Evolutionary conservation across 2,113 vertebrate genomes (phyloP), one percentile per base, ranked within the genome.

Genomic region (Anolis sagrei): DNA sequence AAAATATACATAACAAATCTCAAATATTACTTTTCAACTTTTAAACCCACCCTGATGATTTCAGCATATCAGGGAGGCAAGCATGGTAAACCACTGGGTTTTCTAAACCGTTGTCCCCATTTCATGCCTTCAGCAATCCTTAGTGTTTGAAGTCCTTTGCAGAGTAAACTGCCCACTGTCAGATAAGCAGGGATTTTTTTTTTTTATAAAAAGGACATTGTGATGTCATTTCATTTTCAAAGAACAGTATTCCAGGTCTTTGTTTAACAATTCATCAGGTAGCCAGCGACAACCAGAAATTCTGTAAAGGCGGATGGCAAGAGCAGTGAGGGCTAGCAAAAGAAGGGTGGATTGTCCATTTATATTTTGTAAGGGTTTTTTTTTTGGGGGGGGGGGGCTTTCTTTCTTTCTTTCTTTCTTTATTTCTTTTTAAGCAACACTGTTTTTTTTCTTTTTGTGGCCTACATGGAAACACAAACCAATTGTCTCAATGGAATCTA

Each of bases 281-380:
- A 83, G 73, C 73, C 61, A 34, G 44, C 34, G 82, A 72, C 82
- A 83, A 83, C 82, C n/a, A 76, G 54, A 39, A 83, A 76, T 83
- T 73, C 80, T 49, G 54, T 25, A 72, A 23, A 54, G 23, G 14
- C 4, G 23, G 36, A 34, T 10, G n/a, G n/a, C n/a, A n/a, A n/a
- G n/a, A n/a, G n/a, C n/a, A n/a, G n/a, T n/a, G 10, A 23, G 32
- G 58, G 39, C 51, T 48, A 29, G 58, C 73, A 62, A 39, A 66
- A 23, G 13, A 49, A 18, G 23, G 39, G 48, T 34, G 19, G 29
- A 49, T 76, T 39, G 49, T 58, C 19, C 19, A 34, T 39, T 19
- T 32, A 32, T 82, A 29, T 21, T n/a, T n/a, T 2, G n/a, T 23
- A 25, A 10, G 19, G 29, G 51, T 29, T 1, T 8, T 1, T 32